Conservation (phyloP, 2,113 vertebrate species). For the Kryptolebias marmoratus region DNA sequence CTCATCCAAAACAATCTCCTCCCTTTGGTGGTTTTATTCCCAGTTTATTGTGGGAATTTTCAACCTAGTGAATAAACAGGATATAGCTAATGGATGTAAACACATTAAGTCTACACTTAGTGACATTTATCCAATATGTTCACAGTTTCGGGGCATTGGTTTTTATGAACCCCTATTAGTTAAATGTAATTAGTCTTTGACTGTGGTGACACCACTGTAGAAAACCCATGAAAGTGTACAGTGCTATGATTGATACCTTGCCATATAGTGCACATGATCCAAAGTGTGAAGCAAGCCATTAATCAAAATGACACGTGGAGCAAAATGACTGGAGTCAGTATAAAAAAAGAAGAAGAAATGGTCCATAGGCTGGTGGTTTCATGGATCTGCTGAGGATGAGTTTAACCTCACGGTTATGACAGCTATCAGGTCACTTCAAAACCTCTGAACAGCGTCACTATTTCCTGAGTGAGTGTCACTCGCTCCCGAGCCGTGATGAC, state of each 20-base stretch:
- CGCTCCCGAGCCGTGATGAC: conserved; percentile 69
- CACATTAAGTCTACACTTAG: conserved; percentile 28
- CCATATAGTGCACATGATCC: conserved; percentile 29
- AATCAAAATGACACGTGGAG: conserved; percentile 55
- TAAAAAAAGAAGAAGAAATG: conserved; percentile 17
- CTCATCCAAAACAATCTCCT: conserved; percentile 47
- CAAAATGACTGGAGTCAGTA: conserved; percentile 37
- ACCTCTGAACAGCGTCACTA: conserved; percentile 33
- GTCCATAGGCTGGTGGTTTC: conserved; percentile 29
- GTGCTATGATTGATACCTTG: conserved; percentile 63
- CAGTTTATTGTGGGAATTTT: conserved; percentile 19
- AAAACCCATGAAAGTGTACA: conserved; percentile 45
- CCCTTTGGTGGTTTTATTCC: conserved; percentile 25
- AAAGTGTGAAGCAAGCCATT: conserved; percentile 52
- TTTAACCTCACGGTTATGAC: conserved; percentile 51
- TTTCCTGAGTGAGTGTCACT: conserved; percentile 50
- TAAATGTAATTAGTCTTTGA: conserved; percentile 57
- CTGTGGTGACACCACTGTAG: conserved; percentile 28
- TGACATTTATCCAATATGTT: conserved; percentile 48
- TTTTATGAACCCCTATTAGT: conserved; percentile 50
- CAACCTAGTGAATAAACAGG: conserved; percentile 10
- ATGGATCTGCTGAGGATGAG: conserved; percentile 45
- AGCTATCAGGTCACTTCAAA: conserved; percentile 45
- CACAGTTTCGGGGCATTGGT: conserved; percentile 45
- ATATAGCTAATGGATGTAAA: conserved; percentile 34